Evolutionary conservation across 2,113 vertebrate species (phyloP).

Genomic region (Vulpes lagopus): DNA sequence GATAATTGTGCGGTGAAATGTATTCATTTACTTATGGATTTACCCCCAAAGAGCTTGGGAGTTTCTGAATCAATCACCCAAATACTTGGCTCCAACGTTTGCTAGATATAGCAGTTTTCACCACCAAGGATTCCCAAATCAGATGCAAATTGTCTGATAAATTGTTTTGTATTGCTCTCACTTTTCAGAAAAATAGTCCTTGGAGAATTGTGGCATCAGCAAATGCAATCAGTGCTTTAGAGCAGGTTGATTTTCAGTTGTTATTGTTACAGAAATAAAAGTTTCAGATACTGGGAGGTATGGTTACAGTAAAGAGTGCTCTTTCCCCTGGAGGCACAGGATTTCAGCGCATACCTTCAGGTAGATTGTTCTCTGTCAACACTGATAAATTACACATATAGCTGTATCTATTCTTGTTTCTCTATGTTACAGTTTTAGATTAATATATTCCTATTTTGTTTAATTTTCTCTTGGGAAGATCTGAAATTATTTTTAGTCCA

Average conservation of each 20-base stretch:
- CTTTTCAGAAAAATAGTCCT: slow-evolving; percentile 58
- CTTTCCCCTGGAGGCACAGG: neutral
- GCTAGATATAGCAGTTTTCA: slow-evolving; percentile 1
- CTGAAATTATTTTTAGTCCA: slow-evolving; percentile 57
- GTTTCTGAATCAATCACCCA: slow-evolving; percentile 53
- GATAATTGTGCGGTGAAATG: slow-evolving; percentile 39
- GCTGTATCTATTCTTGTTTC: slow-evolving; percentile 54
- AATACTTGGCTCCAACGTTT: neutral
- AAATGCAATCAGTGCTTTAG: neutral
- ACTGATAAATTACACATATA: slow-evolving; percentile 2
- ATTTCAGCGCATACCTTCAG: slow-evolving; percentile 33
- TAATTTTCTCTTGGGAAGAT: neutral
- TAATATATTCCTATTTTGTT: neutral
- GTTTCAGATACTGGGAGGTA: neutral
- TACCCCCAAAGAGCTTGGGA: slow-evolving; percentile 27
- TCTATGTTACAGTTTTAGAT: neutral
- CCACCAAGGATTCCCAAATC: slow-evolving; percentile 38
- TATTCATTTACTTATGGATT: slow-evolving; percentile 47
- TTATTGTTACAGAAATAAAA: slow-evolving; percentile 18
- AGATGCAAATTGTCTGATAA: slow-evolving; percentile 67
- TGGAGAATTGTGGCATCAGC: slow-evolving; percentile 31
- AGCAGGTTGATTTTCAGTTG: slow-evolving; percentile 55
- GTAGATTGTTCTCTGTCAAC: slow-evolving; percentile 20
- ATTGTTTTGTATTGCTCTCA: slow-evolving; percentile 60
- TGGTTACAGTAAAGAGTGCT: neutral